A percentile compares a stretch with the other conserved stretches of the same genome.
Evolutionary conservation across 2,888 invertebrate genomes (phyloP).

Genomic region (Alloplasta piceator): DNA sequence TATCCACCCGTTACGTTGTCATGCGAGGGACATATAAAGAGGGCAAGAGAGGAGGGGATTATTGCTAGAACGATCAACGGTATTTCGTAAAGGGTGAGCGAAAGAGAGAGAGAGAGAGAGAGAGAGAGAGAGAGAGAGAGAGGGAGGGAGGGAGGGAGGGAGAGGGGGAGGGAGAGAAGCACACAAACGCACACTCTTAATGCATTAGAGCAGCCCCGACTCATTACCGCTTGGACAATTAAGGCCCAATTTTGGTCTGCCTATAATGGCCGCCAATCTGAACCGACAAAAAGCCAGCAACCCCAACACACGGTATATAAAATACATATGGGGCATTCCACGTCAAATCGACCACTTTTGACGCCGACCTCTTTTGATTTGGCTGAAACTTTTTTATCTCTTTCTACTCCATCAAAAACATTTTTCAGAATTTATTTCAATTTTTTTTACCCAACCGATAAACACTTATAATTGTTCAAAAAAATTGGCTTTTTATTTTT

Average conservation of each 20-base stretch:
- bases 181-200: slow-evolving; percentile 66
- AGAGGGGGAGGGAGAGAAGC: slow-evolving; percentile 16
- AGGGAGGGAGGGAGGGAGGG: neutral
- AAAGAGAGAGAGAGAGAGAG: too few relatives aligned
- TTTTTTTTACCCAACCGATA: too few relatives aligned
- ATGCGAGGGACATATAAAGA: slow-evolving; percentile 15
- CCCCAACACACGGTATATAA: slow-evolving; percentile 15
- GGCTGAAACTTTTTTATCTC: too few relatives aligned
- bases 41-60: neutral
- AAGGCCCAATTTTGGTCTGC: slow-evolving; percentile 80
- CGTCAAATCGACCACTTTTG: too few relatives aligned
- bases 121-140: too few relatives aligned
- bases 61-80: slow-evolving; percentile 42
- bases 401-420: too few relatives aligned
- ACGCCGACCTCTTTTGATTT: too few relatives aligned
- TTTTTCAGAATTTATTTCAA: too few relatives aligned
- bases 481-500: too few relatives aligned
- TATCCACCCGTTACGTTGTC: slow-evolving; percentile 74
- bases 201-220: slow-evolving; percentile 80
- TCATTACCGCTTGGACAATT: slow-evolving; percentile 82
- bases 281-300: slow-evolving; percentile 76
- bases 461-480: too few relatives aligned
- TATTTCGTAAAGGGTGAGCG: slow-evolving; percentile 42
- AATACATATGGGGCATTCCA: too few relatives aligned
- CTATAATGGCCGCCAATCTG: slow-evolving; percentile 81